Evolutionary conservation across 2,888 invertebrate species (phyloP), one percentile per base, ranked within the genome.

Genomic region (Urechis unicinctus): DNA sequence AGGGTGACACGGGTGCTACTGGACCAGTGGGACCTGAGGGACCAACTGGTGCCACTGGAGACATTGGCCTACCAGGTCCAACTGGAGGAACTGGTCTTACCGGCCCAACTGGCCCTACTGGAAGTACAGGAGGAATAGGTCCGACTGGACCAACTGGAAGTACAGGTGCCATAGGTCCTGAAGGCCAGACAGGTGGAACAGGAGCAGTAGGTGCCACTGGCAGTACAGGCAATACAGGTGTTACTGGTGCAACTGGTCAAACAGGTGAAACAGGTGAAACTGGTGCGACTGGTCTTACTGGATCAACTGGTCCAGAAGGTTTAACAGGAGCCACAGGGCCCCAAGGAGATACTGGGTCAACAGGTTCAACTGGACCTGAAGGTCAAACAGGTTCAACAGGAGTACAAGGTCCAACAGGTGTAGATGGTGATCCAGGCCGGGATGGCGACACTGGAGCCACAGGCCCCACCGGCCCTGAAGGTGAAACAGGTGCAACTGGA

Each of bases 261-360:
- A n/a, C n/a, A n/a, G n/a, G n/a, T n/a, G n/a, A n/a, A n/a, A n/a
- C n/a, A n/a, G n/a, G n/a, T n/a, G n/a, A n/a, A n/a, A n/a, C n/a
- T n/a, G n/a, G n/a, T n/a, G n/a, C n/a, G n/a, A n/a, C n/a, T n/a
- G n/a, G n/a, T n/a, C n/a, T n/a, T n/a, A n/a, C n/a, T n/a, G n/a
- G n/a, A n/a, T n/a, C n/a, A n/a, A n/a, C n/a, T n/a, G n/a, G n/a
- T n/a, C n/a, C n/a, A n/a, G n/a, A n/a, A n/a, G n/a, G n/a, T n/a
- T n/a, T n/a, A n/a, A n/a, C n/a, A n/a, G 57, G 57, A 29, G 0
- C 25, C 13, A 17, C 48, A 1, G 56, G 56, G 13, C 53, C 45
- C 25, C 29, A 30, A 42, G 56, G 56, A n/a, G 50, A 36, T 17
- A 29, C 26, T 21, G 46, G 46, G 13, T 46, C 46, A 46, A 46